phyloP scores from a whole-genome alignment of 2,797 vertebrate species.

The Sphenopsis melanotis region DNA sequence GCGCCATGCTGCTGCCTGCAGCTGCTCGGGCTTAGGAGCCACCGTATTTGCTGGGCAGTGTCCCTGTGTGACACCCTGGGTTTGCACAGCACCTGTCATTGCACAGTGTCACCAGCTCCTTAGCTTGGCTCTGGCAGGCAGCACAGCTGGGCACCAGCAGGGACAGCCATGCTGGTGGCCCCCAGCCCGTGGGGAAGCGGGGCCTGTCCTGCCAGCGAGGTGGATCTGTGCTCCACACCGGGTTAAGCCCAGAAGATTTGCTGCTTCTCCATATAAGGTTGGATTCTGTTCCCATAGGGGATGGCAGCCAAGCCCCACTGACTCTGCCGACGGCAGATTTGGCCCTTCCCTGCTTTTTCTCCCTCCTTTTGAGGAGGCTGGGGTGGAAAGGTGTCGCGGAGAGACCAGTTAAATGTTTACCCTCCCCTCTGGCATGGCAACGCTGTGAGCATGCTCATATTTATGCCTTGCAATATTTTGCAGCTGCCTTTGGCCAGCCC shows the following conservation, averaged over 20 bases:
- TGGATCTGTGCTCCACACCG: background rate
- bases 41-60: background rate
- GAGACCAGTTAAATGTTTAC: slow-evolving; percentile 20
- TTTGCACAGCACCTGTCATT: background rate
- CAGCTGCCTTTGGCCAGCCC: background rate
- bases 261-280: slow-evolving; percentile 46
- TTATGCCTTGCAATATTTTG: background rate
- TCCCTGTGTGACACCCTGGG: background rate
- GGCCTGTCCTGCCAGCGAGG: rapidly evolving
- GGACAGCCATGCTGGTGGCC: background rate
- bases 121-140: background rate
- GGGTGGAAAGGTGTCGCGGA: background rate
- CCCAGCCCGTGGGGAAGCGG: rapidly evolving
- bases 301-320: background rate
- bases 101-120: slow-evolving; percentile 43
- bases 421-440: background rate
- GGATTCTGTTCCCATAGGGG: background rate
- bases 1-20: rapidly evolving
- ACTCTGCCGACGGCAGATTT: background rate
- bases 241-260: background rate
- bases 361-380: background rate
- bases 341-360: background rate
- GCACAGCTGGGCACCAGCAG: background rate
- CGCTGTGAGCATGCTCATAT: background rate
- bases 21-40: background rate